Evolutionary conservation across 2,888 invertebrate species (phyloP).

Genomic region (Geotrupes spiniger): DNA sequence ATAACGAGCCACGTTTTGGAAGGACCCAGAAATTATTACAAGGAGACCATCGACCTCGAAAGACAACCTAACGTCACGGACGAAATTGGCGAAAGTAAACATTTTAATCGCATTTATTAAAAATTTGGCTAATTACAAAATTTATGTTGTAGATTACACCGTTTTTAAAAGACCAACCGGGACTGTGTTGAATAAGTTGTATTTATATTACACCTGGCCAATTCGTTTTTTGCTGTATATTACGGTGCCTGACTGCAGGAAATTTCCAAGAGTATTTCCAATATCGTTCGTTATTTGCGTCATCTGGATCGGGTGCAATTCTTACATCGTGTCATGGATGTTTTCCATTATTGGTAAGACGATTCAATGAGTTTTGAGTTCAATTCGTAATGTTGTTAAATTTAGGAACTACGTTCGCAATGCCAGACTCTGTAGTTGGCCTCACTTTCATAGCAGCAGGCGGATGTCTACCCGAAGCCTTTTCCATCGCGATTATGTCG

Average conservation of each 20-base stretch:
- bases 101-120: no score
- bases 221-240: conserved; percentile 62
- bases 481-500: conserved; percentile 82
- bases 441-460: conserved; percentile 89
- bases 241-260: conserved; percentile 70
- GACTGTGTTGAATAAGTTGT: conserved; percentile 46
- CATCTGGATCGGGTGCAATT: conserved; percentile 78
- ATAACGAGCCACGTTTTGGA: no score
- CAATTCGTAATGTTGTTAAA: conserved; percentile 19
- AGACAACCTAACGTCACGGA: no score
- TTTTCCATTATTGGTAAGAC: conserved; percentile 74
- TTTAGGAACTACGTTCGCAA: conserved; percentile 68
- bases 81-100: no score
- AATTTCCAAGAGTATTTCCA: conserved; percentile 63
- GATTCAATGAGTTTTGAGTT: background rate
- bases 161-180: conserved; percentile 31
- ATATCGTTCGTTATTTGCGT: conserved; percentile 83
- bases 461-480: conserved; percentile 81
- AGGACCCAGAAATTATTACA: no score
- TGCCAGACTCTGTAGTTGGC: conserved; percentile 88
- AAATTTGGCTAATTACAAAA: no score
- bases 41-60: no score
- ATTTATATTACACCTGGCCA: conserved; percentile 74
- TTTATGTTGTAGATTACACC: conserved; percentile 11
- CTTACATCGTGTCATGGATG: conserved; percentile 91